Percentiles rank a stretch among this genome's conserved stretches.
Conservation (phyloP, 2,113 vertebrate genomes). For the Platichthys flesus region DNA sequence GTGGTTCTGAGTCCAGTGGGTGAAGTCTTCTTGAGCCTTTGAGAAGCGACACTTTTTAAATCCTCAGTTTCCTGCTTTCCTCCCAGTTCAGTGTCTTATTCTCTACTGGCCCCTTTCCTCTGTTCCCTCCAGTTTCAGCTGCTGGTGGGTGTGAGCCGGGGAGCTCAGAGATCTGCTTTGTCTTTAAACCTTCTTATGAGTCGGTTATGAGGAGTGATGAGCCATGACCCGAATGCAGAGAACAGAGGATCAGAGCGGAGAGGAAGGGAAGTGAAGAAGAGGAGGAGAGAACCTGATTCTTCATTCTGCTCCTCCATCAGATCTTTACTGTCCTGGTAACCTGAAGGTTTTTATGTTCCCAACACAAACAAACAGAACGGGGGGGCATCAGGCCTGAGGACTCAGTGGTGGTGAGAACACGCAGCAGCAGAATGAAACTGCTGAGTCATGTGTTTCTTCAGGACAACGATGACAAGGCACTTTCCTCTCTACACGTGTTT, state of each 20-base stretch:
- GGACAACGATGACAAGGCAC: too few relatives aligned
- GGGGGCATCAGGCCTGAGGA: too few relatives aligned
- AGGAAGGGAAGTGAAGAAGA: slow-evolving; percentile 27
- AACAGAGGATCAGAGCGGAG: slow-evolving; percentile 42
- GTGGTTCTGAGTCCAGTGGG: neutral
- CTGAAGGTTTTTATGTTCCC: slow-evolving; percentile 23
- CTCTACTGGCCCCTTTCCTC: neutral
- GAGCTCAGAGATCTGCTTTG: slow-evolving; percentile 26
- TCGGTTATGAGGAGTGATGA: slow-evolving; percentile 42
- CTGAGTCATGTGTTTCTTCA: neutral
- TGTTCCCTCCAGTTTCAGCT: neutral
- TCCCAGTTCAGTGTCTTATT: neutral
- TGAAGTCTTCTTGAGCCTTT: neutral
- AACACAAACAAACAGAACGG: neutral
- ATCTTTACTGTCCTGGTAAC: slow-evolving; percentile 2
- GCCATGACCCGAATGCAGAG: slow-evolving; percentile 43
- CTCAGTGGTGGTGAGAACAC: neutral
- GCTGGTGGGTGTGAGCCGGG: neutral
- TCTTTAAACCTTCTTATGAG: slow-evolving; percentile 39
- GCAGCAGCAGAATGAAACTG: neutral
- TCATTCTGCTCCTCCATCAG: slow-evolving; percentile 19
- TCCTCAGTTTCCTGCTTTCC: neutral
- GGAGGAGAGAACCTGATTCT: slow-evolving; percentile 3
- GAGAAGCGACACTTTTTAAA: neutral
- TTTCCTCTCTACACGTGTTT: too few relatives aligned